Percentiles rank a stretch among this genome's conserved stretches.
Evolutionary conservation across 2,113 vertebrate genomes (phyloP).

Genomic region (Bothrops jararaca): DNA sequence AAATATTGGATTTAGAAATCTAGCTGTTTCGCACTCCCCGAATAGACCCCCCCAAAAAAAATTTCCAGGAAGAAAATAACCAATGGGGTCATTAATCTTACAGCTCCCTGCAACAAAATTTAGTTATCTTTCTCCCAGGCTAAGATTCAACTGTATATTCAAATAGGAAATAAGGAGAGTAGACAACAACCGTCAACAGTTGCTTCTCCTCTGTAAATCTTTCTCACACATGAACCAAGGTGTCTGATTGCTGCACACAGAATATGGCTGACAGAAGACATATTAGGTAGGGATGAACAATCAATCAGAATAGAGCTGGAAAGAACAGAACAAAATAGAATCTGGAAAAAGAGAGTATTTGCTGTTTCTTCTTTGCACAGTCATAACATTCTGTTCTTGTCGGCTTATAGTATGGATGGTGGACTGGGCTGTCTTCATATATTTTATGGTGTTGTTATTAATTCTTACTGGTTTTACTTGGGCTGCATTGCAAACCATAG

Average conservation of each 20-base stretch:
- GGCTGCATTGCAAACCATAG: not conserved
- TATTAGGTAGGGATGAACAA: not conserved
- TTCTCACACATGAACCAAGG: not conserved
- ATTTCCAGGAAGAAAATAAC: not conserved
- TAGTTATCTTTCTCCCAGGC: not conserved
- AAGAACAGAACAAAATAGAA: too few species aligned
- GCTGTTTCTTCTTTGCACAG: not conserved
- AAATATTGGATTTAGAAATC: not conserved
- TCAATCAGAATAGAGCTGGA: not conserved
- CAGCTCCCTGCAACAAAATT: not conserved
- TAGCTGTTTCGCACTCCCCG: not conserved
- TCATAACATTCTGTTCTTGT: not conserved
- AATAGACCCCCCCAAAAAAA: not conserved
- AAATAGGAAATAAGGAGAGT: not conserved
- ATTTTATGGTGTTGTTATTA: not conserved
- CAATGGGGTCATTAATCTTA: not conserved
- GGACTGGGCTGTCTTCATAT: not conserved
- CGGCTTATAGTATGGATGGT: not conserved
- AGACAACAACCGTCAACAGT: not conserved
- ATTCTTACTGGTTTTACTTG: not conserved
- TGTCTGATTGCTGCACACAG: not conserved
- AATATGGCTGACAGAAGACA: not conserved
- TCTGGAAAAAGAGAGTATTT: too few species aligned
- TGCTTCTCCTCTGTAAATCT: not conserved
- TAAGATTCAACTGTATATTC: not conserved